Evolutionary conservation across 1,140 invertebrate genomes (phyloP).

Genomic region (Rhyacophila brunnea): DNA sequence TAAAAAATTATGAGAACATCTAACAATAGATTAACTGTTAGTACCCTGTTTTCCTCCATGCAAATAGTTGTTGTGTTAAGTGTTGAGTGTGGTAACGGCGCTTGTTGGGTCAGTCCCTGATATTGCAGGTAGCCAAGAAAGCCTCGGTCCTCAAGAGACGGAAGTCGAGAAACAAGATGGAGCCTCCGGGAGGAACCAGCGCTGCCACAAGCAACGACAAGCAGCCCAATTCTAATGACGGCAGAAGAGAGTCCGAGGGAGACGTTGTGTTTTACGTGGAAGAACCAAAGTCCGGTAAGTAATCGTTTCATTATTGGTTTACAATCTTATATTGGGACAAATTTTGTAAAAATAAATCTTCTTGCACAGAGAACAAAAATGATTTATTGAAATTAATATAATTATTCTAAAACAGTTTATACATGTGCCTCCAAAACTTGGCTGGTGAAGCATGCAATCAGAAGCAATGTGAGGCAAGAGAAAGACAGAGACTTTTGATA

Average conservation of each 20-base stretch:
- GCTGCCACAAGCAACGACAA: slow-evolving; percentile 35
- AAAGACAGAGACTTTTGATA: too few species aligned
- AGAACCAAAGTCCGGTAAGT: slow-evolving; percentile 62
- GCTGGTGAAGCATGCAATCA: too few species aligned
- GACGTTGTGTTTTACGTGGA: slow-evolving; percentile 72
- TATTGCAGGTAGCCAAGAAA: slow-evolving; percentile 72
- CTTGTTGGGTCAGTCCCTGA: slow-evolving; percentile 60
- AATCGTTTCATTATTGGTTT: too few species aligned
- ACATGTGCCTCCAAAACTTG: too few species aligned
- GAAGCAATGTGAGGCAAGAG: too few species aligned
- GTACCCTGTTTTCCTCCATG: not conserved
- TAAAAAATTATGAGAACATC: too few species aligned
- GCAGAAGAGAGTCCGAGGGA: slow-evolving; percentile 59
- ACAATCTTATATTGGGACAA: too few species aligned
- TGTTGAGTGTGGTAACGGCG: slow-evolving; percentile 35
- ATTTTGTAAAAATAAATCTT: too few species aligned
- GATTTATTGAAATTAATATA: too few species aligned
- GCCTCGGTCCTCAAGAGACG: slow-evolving; percentile 69
- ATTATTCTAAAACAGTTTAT: too few species aligned
- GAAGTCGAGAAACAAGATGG: slow-evolving; percentile 70
- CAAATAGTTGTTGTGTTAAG: slow-evolving; percentile 32
- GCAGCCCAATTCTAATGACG: slow-evolving; percentile 19
- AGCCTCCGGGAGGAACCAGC: slow-evolving; percentile 44
- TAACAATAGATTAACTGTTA: too few species aligned
- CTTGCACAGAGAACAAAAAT: too few species aligned